phyloP scores from a whole-genome alignment of 2,113 vertebrate genomes.

The Grus americana region DNA sequence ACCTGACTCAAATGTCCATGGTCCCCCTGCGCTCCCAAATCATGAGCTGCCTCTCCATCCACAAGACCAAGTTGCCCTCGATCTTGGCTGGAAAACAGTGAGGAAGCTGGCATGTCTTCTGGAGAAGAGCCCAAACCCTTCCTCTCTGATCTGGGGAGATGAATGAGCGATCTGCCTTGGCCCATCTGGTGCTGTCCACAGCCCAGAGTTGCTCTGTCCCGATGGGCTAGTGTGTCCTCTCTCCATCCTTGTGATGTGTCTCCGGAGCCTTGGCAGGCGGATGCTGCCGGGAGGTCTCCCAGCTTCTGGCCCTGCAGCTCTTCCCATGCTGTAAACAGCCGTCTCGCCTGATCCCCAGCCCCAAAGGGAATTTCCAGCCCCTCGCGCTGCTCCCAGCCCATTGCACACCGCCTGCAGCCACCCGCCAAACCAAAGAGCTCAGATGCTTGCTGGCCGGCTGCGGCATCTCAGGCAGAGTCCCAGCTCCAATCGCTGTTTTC shows the following conservation, averaged over 20 bases:
- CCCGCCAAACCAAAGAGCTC: neutral
- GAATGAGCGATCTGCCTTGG: neutral
- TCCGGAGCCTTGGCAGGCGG: neutral
- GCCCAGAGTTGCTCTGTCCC: neutral
- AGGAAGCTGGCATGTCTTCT: neutral
- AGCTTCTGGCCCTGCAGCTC: neutral
- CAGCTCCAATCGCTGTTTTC: neutral
- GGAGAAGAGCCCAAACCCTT: neutral
- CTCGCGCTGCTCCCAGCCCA: neutral
- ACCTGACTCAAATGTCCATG: neutral
- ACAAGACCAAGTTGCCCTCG: neutral
- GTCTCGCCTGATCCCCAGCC: neutral
- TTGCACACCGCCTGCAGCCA: neutral
- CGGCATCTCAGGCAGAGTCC: fast-evolving
- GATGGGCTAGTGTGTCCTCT: neutral
- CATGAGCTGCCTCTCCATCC: neutral
- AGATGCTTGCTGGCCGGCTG: fast-evolving
- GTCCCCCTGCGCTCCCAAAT: neutral
- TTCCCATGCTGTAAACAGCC: constrained; percentile 11
- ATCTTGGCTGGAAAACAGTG: neutral
- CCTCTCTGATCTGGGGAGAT: neutral
- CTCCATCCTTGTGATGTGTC: neutral
- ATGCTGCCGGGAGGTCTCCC: neutral
- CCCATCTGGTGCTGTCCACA: neutral
- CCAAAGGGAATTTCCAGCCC: constrained; percentile 45